These are phyloP conservation scores for Dicrostonyx torquatus DNA, from an alignment of 2,797 vertebrate species.

Conservation along the genomic window DNA sequence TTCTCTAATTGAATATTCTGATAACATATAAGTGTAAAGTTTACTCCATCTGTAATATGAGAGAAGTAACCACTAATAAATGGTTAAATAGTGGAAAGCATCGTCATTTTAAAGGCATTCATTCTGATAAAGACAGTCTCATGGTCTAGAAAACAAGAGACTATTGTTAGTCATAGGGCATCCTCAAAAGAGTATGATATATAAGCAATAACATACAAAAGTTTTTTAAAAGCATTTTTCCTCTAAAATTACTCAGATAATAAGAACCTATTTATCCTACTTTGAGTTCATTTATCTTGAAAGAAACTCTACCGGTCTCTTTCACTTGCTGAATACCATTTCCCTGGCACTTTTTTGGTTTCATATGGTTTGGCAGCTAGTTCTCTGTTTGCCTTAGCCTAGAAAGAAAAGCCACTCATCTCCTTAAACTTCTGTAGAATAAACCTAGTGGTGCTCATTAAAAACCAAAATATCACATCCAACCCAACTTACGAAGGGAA, in stretches of 20 bases:
- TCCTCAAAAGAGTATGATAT: conserved; percentile 19
- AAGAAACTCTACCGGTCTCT: conserved; percentile 54
- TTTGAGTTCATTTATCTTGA: conserved; percentile 30
- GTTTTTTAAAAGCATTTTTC: conserved; percentile 49
- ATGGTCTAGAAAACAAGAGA: not conserved
- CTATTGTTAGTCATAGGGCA: not conserved
- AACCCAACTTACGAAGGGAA: conserved; percentile 51
- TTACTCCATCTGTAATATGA: not conserved
- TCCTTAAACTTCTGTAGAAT: conserved; percentile 63
- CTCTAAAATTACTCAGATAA: conserved; percentile 41
- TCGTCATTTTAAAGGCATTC: not conserved
- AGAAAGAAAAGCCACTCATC: conserved; percentile 78
- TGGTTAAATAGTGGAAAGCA: not conserved
- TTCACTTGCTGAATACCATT: conserved; percentile 55
- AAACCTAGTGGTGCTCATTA: conserved; percentile 68
- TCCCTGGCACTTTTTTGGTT: conserved; percentile 64
- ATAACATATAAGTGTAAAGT: not conserved
- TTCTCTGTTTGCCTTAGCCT: conserved; percentile 78
- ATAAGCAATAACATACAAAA: not conserved
- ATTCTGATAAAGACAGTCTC: not conserved
- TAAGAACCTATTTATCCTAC: conserved; percentile 38
- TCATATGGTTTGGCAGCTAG: conserved; percentile 72
- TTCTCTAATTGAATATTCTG: conserved; percentile 21
- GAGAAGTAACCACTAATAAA: not conserved
- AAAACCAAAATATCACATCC: conserved; percentile 75